Evolutionary conservation across 1,140 invertebrate species (phyloP).

Genomic region (Drosophila baimaii): DNA sequence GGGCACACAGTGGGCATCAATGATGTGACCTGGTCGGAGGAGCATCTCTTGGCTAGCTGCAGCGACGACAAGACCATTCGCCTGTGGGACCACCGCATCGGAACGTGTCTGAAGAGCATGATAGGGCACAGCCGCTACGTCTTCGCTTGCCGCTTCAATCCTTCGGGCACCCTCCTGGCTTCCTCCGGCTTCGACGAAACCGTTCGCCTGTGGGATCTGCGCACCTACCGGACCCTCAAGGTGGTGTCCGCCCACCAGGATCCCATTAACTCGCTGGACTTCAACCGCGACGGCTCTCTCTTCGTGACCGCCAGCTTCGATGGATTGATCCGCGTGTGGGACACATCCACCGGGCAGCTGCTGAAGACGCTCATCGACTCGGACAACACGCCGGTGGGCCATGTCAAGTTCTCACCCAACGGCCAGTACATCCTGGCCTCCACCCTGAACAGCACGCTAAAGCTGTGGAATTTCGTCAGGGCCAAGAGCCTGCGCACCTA

Average conservation of each 20-base stretch:
- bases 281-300: slow-evolving; percentile 50
- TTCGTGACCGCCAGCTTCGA: slow-evolving; percentile 66
- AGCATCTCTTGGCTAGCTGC: slow-evolving; percentile 37
- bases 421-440: slow-evolving; percentile 61
- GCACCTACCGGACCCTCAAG: slow-evolving; percentile 35
- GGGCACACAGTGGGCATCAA: slow-evolving; percentile 58
- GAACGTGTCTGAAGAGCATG: slow-evolving; percentile 15
- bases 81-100: slow-evolving; percentile 46
- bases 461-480: slow-evolving; percentile 64
- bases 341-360: slow-evolving; percentile 39
- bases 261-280: slow-evolving; percentile 61
- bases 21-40: slow-evolving; percentile 55
- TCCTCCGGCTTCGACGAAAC: slow-evolving; percentile 50
- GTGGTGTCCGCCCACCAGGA: slow-evolving; percentile 52
- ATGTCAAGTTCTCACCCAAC: slow-evolving; percentile 65
- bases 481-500: slow-evolving; percentile 62
- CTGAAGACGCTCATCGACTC: slow-evolving; percentile 61
- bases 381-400: slow-evolving; percentile 60
- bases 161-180: slow-evolving; percentile 50
- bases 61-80: slow-evolving; percentile 53
- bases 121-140: slow-evolving; percentile 26
- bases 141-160: slow-evolving; percentile 65
- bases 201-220: slow-evolving; percentile 64
- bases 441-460: slow-evolving; percentile 57
- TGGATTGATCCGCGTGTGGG: slow-evolving; percentile 65